Base-by-base conservation (phyloP, 2,797 vertebrate species). In the Scarus forsteni region DNA sequence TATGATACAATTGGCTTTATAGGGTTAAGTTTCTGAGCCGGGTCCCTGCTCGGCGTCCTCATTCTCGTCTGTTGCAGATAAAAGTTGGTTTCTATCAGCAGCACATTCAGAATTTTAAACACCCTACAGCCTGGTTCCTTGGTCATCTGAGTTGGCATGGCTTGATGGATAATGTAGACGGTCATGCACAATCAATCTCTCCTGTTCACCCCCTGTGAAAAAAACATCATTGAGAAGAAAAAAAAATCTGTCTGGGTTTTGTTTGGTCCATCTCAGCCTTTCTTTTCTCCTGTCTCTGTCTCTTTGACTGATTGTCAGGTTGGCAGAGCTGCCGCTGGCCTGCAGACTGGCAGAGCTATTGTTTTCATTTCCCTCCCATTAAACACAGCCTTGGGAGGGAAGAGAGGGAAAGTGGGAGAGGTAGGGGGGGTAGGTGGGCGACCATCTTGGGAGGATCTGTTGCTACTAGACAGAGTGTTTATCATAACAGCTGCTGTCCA, bases 401-500 rank as follows among this genome's bases (percentile, higher is more conserved):
- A 83, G 48, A 80, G 52, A 84, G 68, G 60, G 85, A 84, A 72
- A 82, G 85, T 44, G 55, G 68, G 42, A 57, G 75, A 83, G 63
- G 46, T 50, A 63, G 68, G 56, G 38, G 66, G 35, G 75, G 34
- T 77, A 85, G 83, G 85, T 73, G 86, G 66, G 74, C 75, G 73
- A 77, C 78, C 85, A 88, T 90, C 84, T 89, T 80, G 78, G 91
- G 85, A 85, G 76, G 84, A 83, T 93, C 89, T 93, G 89, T 91
- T 90, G 91, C 89, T 91, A 91, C 90, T 85, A 91, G 89, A 92
- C 91, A 88, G 87, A 51, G 59, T 92, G 91, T 93, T 92, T 92
- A 93, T 92, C 93, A 92, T 88, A 94, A 92, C 91, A 93, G 89
- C 87, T 91, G 89, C 90, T 88, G 89, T 92, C 90, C 92, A 89